A percentile compares a stretch with the other conserved stretches of the same genome.
Conservation (phyloP, 2,888 invertebrate species). For the Xanthorhoe spadicearia region DNA sequence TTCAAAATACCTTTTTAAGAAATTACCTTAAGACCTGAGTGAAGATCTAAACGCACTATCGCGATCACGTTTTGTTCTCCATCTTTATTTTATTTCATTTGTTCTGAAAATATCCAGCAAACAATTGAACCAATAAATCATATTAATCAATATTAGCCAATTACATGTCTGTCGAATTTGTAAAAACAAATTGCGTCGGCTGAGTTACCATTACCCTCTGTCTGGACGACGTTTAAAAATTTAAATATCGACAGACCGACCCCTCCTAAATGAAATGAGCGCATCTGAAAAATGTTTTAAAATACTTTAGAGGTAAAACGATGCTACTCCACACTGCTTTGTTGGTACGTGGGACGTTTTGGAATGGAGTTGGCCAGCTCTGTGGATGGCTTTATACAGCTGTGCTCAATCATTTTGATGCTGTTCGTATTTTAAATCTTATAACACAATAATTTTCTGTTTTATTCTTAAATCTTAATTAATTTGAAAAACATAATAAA, state of each 20-base stretch:
- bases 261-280: slow-evolving; percentile 76
- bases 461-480: neutral
- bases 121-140: slow-evolving; percentile 28
- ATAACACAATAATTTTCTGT: neutral
- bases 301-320: slow-evolving; percentile 49
- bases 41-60: no score
- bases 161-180: slow-evolving; percentile 65
- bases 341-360: slow-evolving; percentile 52
- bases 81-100: neutral
- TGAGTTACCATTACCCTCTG: slow-evolving; percentile 54
- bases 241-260: slow-evolving; percentile 78
- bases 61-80: neutral
- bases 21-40: no score
- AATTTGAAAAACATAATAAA: neutral
- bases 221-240: slow-evolving; percentile 78
- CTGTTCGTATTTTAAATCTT: neutral
- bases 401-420: neutral
- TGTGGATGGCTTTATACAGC: slow-evolving; percentile 50
- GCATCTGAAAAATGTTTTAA: slow-evolving; percentile 66
- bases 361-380: slow-evolving; percentile 38
- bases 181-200: slow-evolving; percentile 72
- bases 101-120: neutral
- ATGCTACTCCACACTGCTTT: slow-evolving; percentile 44
- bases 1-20: no score
- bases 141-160: slow-evolving; percentile 44